phyloP scores from a whole-genome alignment of 2,888 invertebrate genomes.

The Arge pagana region DNA sequence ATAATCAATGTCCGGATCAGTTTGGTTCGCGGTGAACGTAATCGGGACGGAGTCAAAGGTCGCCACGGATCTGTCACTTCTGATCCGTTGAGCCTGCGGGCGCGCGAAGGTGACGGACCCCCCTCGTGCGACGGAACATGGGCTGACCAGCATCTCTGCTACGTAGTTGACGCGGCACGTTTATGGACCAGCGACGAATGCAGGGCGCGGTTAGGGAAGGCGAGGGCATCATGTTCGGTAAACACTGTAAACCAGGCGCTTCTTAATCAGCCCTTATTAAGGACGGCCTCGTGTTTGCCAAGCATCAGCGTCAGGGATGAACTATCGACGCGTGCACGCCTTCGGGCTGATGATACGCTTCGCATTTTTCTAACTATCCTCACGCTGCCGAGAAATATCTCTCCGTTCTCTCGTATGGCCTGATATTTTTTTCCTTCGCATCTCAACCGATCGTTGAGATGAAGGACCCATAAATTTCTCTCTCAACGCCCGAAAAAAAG shows the following conservation, averaged over 20 bases:
- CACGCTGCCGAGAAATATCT: too few relatives aligned
- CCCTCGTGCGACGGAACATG: constrained; percentile 10
- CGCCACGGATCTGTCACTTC: constrained; percentile 4
- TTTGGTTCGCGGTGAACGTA: constrained; percentile 20
- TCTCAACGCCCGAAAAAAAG: too few relatives aligned
- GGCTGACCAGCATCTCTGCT: too few relatives aligned
- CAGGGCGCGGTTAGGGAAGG: constrained; percentile 9
- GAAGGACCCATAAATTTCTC: too few relatives aligned
- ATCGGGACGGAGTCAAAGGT: constrained; percentile 10
- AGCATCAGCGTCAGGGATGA: constrained; percentile 9
- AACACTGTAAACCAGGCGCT: constrained; percentile 52
- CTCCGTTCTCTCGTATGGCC: too few relatives aligned
- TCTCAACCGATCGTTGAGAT: too few relatives aligned
- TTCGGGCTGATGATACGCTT: neutral
- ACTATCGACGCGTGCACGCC: neutral
- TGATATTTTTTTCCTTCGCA: too few relatives aligned
- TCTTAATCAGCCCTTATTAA: constrained; percentile 49
- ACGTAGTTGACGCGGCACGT: neutral
- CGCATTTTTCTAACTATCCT: too few relatives aligned
- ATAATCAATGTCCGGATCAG: neutral
- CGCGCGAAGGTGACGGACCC: constrained; percentile 6
- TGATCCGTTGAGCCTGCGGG: constrained; percentile 4
- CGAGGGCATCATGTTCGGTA: constrained; percentile 47
- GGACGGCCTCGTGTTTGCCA: constrained; percentile 20
- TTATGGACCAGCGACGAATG: constrained; percentile 11